A percentile compares a stretch with the other conserved stretches of the same genome.
These are phyloP conservation scores for Drosophila quinaria DNA, from an alignment of 2,888 invertebrate genomes.

Conservation along the genomic window DNA sequence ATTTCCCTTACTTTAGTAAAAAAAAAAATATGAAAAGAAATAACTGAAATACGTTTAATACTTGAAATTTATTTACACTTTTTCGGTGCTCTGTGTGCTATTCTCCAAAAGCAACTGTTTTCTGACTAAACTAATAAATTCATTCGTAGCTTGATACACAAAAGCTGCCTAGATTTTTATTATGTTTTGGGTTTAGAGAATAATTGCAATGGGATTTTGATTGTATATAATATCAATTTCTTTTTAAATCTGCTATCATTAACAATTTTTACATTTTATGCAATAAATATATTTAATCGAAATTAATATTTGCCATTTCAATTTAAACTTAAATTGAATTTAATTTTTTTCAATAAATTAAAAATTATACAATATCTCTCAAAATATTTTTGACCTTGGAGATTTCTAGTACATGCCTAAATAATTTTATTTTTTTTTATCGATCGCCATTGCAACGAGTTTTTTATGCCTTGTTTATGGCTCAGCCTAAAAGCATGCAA, in stretches of 20 bases:
- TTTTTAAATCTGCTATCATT: too few relatives aligned
- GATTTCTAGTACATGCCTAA: too few relatives aligned
- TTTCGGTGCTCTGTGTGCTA: slow-evolving; percentile 29
- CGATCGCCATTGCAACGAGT: background rate
- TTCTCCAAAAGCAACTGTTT: slow-evolving; percentile 32
- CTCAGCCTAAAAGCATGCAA: slow-evolving; percentile 57
- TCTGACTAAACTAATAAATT: background rate
- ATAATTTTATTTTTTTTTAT: too few relatives aligned
- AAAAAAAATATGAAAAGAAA: slow-evolving; percentile 6
- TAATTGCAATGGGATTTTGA: background rate
- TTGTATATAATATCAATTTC: too few relatives aligned
- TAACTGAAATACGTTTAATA: slow-evolving; percentile 12
- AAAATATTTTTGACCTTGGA: too few relatives aligned
- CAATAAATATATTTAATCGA: too few relatives aligned
- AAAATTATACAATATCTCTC: too few relatives aligned
- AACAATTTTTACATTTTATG: too few relatives aligned
- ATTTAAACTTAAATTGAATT: too few relatives aligned
- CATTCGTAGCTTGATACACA: background rate
- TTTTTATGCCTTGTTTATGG: background rate
- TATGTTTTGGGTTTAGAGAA: background rate
- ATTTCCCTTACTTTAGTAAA: background rate
- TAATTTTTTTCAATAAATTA: too few relatives aligned
- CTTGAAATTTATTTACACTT: slow-evolving; percentile 32
- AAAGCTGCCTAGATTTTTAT: slow-evolving; percentile 16
- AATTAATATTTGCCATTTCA: too few relatives aligned